Conservation (phyloP, 2,888 invertebrate species). For the Drosophila recens region DNA sequence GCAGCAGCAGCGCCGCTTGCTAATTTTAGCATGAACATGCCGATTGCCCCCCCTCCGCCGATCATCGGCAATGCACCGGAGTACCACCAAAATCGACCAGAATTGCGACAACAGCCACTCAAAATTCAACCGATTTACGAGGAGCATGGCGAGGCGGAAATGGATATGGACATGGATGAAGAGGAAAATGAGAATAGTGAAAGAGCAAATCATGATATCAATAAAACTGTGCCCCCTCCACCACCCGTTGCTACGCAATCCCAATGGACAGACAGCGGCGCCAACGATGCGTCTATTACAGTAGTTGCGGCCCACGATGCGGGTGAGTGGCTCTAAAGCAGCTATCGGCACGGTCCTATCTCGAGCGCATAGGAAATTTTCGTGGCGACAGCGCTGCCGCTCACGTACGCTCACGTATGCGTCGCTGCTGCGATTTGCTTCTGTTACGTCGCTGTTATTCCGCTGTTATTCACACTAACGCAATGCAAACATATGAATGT, state of each 20-base stretch:
- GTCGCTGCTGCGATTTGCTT: too few species aligned
- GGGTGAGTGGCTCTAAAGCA: conserved; percentile 35
- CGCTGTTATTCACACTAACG: too few species aligned
- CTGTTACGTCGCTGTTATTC: too few species aligned
- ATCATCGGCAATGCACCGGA: conserved; percentile 70
- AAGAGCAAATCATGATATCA: conserved; percentile 24
- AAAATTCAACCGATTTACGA: conserved; percentile 71
- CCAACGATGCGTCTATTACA: conserved; percentile 13
- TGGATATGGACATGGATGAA: conserved; percentile 90
- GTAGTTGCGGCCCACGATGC: conserved; percentile 23
- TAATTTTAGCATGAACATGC: conserved; percentile 84
- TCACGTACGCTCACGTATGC: too few species aligned
- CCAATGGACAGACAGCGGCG: conserved; percentile 51
- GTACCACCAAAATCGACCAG: conserved; percentile 36
- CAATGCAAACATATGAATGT: too few species aligned
- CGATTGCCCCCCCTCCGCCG: conserved; percentile 87
- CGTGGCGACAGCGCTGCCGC: too few species aligned
- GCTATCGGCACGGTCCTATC: too few species aligned
- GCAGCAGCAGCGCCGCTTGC: conserved; percentile 25
- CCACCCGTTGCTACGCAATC: conserved; percentile 68
- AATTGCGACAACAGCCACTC: conserved; percentile 15
- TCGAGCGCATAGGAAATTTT: too few species aligned
- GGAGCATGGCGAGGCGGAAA: conserved; percentile 94
- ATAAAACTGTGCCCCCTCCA: conserved; percentile 40
- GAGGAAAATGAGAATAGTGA: conserved; percentile 84